Base-by-base conservation (phyloP, 2,113 vertebrate genomes). In the Atractosteus spatula region DNA sequence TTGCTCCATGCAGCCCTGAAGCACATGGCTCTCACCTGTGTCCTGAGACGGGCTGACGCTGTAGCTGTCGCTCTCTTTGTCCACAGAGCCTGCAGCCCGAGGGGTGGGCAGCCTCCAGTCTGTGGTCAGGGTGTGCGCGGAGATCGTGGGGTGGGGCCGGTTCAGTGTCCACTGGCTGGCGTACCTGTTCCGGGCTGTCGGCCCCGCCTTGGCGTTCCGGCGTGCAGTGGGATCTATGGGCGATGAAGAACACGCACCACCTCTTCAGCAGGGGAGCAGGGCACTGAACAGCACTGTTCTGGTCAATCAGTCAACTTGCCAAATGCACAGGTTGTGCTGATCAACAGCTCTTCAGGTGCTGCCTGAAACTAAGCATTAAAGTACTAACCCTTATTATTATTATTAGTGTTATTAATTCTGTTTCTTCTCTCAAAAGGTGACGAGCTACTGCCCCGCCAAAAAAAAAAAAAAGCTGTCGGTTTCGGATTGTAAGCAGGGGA, bases 161-260 rank as follows among this genome's bases (percentile, higher is more conserved):
- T 98, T 99, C 78, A 99, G 94, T 14, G 97, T 99, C 97, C 97
- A 99, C 86, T 99, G 97, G 84, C 97, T 99, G 79, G 97, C 97
- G 0, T 99, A 99, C 73, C 97, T 93, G 87, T 94, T 98, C 70
- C 97, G 92, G 0, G 95, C 89, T 0, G 95, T 92, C 59, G 97
- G 96, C 59, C 95, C 97, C 0, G 95, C 93, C 89, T 99, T 99
- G 78, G 95, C 96, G 3, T 92, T 98, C 83, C 96, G 95, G 87
- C 97, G 95, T 73, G 97, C 97, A 78, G 97, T 98, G 70, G 97
- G 97, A 85, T 99, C 97, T 99, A 84, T 2, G 29, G 57, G 44
- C 41, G 47, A 59, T 59, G 12, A 6, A 59, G 14, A 59, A 59
- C 3, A 16, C 8, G 5, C 57, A n/a, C n/a, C 14, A n/a, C 57